phyloP scores from a whole-genome alignment of 2,113 vertebrate species.

The Brachypteracias leptosomus region DNA sequence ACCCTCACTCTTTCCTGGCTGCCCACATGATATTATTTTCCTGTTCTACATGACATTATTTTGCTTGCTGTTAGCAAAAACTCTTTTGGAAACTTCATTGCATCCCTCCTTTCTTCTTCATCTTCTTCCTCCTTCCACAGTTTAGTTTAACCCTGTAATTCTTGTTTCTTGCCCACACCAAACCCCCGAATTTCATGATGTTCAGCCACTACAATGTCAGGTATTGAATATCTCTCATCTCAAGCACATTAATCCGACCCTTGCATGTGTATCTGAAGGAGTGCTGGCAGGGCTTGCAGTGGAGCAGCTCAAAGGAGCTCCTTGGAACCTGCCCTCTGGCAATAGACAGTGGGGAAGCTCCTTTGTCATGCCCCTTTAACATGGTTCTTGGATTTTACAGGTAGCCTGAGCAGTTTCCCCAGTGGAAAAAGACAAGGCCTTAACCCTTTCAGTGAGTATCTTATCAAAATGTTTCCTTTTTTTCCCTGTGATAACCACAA shows the following conservation, averaged over 20 bases:
- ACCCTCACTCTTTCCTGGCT: not conserved
- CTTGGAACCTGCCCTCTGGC: not conserved
- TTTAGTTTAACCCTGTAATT: not conserved
- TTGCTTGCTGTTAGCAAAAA: not conserved
- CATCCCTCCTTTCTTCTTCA: not conserved
- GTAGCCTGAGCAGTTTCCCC: conserved; percentile 79
- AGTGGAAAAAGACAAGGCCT: conserved; percentile 88
- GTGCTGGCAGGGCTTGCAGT: not conserved
- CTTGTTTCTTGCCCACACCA: not conserved
- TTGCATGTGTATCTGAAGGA: not conserved
- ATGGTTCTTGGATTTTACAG: conserved; percentile 74
- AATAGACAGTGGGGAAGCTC: not conserved
- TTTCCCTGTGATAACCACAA: not conserved
- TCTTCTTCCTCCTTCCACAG: not conserved
- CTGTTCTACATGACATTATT: not conserved
- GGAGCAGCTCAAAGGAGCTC: not conserved
- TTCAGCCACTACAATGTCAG: not conserved
- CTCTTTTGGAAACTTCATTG: not conserved
- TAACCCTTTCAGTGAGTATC: conserved; percentile 90
- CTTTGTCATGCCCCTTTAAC: conserved; percentile 13
- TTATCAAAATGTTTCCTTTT: conserved; percentile 46
- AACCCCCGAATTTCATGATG: not conserved
- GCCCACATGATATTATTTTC: not conserved
- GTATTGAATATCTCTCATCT: not conserved
- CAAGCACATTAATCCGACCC: not conserved